Base-by-base conservation (phyloP, 2,797 vertebrate species). In the Mallotus villosus region DNA sequence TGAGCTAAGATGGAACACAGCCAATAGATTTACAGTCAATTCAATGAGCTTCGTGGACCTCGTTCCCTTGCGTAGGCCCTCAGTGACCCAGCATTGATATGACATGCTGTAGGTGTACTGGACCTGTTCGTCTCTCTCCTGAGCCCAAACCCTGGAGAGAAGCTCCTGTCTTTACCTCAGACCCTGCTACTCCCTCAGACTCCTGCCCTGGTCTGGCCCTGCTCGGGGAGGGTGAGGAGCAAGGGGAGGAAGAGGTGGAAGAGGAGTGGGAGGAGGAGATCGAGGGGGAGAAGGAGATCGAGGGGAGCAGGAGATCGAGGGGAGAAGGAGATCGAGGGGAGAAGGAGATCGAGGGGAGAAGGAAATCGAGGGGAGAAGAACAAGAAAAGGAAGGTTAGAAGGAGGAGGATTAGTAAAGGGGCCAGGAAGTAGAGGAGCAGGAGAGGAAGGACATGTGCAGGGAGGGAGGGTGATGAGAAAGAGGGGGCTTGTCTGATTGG, bases 21-120 rank as follows among this genome's bases (percentile, higher is more conserved):
- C 41, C 41, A 8, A 14, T 46, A 24, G 58, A 51, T 72, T 74
- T 17, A 32, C 59, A 57, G 63, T 60, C 67, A 79, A 76, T 51
- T 65, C 64, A 71, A 61, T 81, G 67, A 84, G 75, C 75, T 68
- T 46, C 62, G 12, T 46, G 72, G 74, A 82, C 78, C 71, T 68
- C 29, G 61, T 73, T 72, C 74, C 71, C 73, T 22, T 71, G 74
- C 72, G 74, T 81, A 81, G 81, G 79, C 74, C 74, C 74, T 76
- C 4, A 34, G 16, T 68, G 67, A 73, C 78, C 75, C 71, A 41
- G 57, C 25, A 70, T 29, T 77, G 61, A 79, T 79, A 82, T 58
- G 76, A 85, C 69, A 71, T 61, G 68, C 81, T 70, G 32, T 25
- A 16, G 60, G 66, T 37, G 27, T 17, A 34, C 77, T 71, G 68